Percentiles rank a stretch among this genome's conserved stretches.
These are phyloP conservation scores for Sepioteuthis lessoniana DNA, from an alignment of 2,888 invertebrate genomes.

Conservation along the genomic window DNA sequence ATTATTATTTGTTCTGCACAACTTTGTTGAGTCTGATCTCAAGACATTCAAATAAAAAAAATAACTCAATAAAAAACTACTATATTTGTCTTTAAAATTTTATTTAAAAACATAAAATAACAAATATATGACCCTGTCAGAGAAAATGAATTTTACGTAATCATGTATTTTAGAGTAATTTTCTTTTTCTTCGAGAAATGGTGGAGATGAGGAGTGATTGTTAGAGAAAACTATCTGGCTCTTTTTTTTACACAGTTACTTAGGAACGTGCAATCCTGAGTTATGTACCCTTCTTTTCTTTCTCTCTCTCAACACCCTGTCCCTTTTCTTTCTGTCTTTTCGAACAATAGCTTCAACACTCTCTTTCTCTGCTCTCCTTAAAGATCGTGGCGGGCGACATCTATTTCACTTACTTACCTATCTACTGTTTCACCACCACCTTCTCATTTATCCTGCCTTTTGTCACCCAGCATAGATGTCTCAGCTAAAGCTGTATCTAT, in stretches of 20 bases:
- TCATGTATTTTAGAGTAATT: not conserved
- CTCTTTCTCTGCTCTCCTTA: not conserved
- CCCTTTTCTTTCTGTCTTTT: not conserved
- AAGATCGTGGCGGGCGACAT: slow-evolving; percentile 33
- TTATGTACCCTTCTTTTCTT: not conserved
- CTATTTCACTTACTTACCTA: slow-evolving; percentile 8
- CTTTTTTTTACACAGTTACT: not conserved
- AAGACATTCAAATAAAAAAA: not conserved
- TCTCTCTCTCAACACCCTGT: not conserved
- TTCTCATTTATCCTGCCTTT: not conserved
- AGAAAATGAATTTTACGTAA: not conserved
- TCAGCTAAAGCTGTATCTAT: not conserved
- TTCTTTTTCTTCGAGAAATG: not conserved
- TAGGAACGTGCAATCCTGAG: too few species aligned
- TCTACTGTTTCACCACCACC: not conserved
- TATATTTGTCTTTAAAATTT: not conserved
- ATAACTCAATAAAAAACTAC: not conserved
- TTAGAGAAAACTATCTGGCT: not conserved
- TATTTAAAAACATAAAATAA: not conserved
- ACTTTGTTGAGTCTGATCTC: too few species aligned
- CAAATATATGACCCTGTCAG: not conserved
- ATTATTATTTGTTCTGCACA: too few species aligned
- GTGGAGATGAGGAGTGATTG: not conserved
- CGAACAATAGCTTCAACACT: not conserved
- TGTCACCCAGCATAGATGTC: too few species aligned